Evolutionary conservation across 1,140 invertebrate genomes (phyloP).

Genomic region (Cotesia glomerata): DNA sequence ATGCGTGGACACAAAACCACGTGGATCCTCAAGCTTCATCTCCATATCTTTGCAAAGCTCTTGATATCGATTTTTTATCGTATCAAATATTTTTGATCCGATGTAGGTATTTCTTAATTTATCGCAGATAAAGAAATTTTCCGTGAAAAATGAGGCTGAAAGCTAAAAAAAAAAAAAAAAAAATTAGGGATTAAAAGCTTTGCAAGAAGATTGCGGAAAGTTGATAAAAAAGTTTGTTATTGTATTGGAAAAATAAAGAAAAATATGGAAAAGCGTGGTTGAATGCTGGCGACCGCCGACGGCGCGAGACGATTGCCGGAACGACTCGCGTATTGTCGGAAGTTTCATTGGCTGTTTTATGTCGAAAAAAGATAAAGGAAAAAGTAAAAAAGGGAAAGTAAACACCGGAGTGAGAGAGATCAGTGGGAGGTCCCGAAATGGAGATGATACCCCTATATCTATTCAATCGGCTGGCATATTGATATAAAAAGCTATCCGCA

Average conservation of each 20-base stretch:
- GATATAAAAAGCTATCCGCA: conserved; percentile 48
- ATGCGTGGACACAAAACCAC: conserved; percentile 23
- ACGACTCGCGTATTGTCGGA: conserved; percentile 29
- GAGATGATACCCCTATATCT: conserved; percentile 34
- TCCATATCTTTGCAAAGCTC: conserved; percentile 18
- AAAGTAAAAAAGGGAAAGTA: conserved; percentile 12
- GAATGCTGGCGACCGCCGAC: conserved; percentile 3
- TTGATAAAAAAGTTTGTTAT: not conserved
- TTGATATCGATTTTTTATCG: not conserved
- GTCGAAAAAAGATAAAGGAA: conserved; percentile 17
- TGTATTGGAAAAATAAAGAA: not conserved
- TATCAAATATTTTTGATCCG: too few species aligned
- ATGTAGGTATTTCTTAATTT: too few species aligned
- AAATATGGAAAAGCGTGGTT: not conserved
- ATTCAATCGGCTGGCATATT: conserved; percentile 45
- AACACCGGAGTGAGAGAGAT: conserved; percentile 25
- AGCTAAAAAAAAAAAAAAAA: conserved; percentile 11
- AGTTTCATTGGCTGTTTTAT: conserved; percentile 41
- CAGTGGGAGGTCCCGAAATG: conserved; percentile 39
- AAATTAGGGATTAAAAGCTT: not conserved
- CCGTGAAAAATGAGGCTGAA: too few species aligned
- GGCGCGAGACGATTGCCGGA: conserved; percentile 20
- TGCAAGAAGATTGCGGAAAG: too few species aligned
- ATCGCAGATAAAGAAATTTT: too few species aligned
- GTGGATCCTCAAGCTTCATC: conserved; percentile 28